Base-by-base conservation (phyloP, 2,113 vertebrate genomes). In the Tor tambroides region DNA sequence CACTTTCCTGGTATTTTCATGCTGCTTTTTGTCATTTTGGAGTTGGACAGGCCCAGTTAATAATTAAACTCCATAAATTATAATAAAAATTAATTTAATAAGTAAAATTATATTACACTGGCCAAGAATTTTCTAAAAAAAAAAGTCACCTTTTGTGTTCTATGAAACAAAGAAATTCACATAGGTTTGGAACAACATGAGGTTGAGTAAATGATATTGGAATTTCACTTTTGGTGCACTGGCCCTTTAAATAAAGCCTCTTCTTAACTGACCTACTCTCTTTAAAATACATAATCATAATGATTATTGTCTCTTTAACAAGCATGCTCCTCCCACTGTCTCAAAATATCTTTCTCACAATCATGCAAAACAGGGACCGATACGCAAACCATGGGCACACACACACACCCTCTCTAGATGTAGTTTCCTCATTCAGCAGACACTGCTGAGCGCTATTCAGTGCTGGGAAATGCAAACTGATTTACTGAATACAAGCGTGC, bases 381-480 rank as follows among this genome's bases (percentile, higher is more conserved):
- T 61, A 85, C 12, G 61, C 67, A 80, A 32, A 83, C 54, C 19
- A 83, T 2, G 14, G 17, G 2, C 41, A 41, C 41, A 51, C 26
- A 75, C 35, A 72, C 32, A 41, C 15, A 7, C 14, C 12, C 35
- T 35, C n/a, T 85, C 46, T 71, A 26, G 49, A 71, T 43, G 43
- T 56, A 88, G 26, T 6, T 83, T 72, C 76, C 38, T 77, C 85
- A 63, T 78, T 79, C 56, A 65, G 51, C 32, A 85, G 71, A 84
- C 43, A 38, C 11, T 2, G 10, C 43, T n/a, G 30, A 54, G 46
- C 75, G n/a, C 32, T 59, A 67, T 38, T 81, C 23, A 72, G 35
- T 41, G 46, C 76, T 72, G 32, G 83, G 72, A 75, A 80, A 86
- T 74, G 26, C 84, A 76, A 84, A 80, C 26, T 26, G 17, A 49